Evolutionary conservation across 2,113 vertebrate species (phyloP), one percentile per base, ranked within the genome.

Genomic region (Petrocephalus microphthalmus): DNA sequence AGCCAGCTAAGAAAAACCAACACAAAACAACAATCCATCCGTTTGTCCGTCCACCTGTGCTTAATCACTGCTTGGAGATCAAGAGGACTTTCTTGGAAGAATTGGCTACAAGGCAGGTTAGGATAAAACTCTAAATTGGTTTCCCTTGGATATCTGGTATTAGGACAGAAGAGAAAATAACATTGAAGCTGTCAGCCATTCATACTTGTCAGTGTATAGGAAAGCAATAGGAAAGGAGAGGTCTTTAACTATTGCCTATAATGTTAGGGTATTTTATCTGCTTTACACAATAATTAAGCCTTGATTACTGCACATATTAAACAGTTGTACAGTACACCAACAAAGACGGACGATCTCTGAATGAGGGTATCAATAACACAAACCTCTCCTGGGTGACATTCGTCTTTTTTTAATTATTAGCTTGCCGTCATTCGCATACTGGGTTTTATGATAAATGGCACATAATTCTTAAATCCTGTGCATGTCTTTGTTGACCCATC

Each of bases 401-500:
- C 45, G 64, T 78, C 88, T 82, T 86, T 57, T 53, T 67, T 42
- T 87, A 87, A 87, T 78, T 53, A 88, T 81, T 82, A 54, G 25
- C 56, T 33, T 88, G 51, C 52, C 20, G 7, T 45, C 22, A 42
- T 54, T 49, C 22, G 5, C 71, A 64, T 25, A 22, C 84, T 86
- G 49, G 10, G 49, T 89, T 25, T 25, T 52, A 56, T 29, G 51
- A 47, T 67, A 53, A 51, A 33, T 13, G 52, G 42, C 52, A 71
- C 45, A 64, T 47, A 45, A 42, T 67, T 82, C 78, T 53, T 19
- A 84, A 89, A 87, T n/a, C 74, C 29, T 84, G 56, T 85, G 89
- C 86, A 86, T 85, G 54, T 87, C 25, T 85, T 60, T 81, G 53
- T 84, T 87, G 88, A 88, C 84, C 88, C 88, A 37, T 78, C 53